These are phyloP conservation scores for Alligator mississippiensis DNA, from an alignment of 2,113 vertebrate genomes.

Conservation along the genomic window DNA sequence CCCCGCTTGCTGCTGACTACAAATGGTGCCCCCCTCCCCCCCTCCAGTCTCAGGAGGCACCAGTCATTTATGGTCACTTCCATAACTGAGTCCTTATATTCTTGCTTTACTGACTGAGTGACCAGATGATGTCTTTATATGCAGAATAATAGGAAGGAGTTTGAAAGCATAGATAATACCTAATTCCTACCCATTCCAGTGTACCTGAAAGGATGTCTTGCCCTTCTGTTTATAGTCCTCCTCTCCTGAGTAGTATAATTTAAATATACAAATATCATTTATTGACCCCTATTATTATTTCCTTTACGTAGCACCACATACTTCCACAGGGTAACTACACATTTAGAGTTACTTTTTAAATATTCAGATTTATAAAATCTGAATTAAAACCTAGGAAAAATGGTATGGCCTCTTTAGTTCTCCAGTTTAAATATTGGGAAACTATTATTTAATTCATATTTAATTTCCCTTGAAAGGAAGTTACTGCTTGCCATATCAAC, in stretches of 20 bases:
- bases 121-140: not conserved
- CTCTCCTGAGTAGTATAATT: not conserved
- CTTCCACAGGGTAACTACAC: not conserved
- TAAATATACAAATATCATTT: not conserved
- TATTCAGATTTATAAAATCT: not conserved
- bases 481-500: slow-evolving; percentile 38
- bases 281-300: not conserved
- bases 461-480: slow-evolving; percentile 71
- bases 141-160: not conserved
- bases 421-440: slow-evolving; percentile 80
- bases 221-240: not conserved
- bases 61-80: too few relatives aligned
- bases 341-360: not conserved
- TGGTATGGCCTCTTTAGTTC: not conserved
- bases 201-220: not conserved
- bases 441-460: slow-evolving; percentile 61
- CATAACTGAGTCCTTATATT: not conserved
- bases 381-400: not conserved
- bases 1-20: too few relatives aligned
- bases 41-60: too few relatives aligned
- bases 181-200: not conserved
- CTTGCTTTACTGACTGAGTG: not conserved
- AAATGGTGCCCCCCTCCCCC: too few relatives aligned
- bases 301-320: slow-evolving; percentile 31
- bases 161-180: not conserved